phyloP scores from a whole-genome alignment of 2,797 vertebrate genomes.

The Champsocephalus gunnari region DNA sequence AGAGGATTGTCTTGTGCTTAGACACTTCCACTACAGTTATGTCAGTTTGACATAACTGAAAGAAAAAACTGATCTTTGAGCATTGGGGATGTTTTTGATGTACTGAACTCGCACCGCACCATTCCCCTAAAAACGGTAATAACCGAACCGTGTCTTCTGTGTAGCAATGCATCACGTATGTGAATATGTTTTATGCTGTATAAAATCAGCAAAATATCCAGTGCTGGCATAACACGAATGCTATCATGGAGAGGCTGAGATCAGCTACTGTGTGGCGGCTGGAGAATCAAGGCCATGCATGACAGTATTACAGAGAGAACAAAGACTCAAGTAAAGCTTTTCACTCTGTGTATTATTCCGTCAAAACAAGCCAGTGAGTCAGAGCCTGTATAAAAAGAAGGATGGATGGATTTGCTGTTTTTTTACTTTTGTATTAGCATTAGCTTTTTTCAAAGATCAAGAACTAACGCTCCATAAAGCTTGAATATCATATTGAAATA shows the following conservation, averaged over 20 bases:
- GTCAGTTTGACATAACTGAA: too few species aligned
- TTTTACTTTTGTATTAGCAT: background rate
- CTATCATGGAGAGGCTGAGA: conserved; percentile 10
- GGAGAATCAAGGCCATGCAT: conserved; percentile 34
- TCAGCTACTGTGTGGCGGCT: conserved; percentile 14
- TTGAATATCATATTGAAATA: background rate
- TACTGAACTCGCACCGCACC: too few species aligned
- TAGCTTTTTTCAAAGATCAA: background rate
- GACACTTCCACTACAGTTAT: too few species aligned
- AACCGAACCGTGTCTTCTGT: too few species aligned
- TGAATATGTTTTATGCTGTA: background rate
- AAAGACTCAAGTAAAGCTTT: conserved; percentile 22
- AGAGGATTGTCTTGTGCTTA: too few species aligned
- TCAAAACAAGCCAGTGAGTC: conserved; percentile 20
- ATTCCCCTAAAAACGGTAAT: too few species aligned
- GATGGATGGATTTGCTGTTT: background rate
- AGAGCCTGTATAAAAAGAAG: conserved; percentile 16
- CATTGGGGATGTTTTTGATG: too few species aligned
- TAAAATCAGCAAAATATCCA: background rate
- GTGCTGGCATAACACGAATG: background rate
- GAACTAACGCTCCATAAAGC: background rate
- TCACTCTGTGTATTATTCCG: conserved; percentile 13
- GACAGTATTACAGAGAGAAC: conserved; percentile 17
- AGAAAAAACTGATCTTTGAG: too few species aligned
- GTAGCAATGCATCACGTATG: too few species aligned